A percentile compares a stretch with the other conserved stretches of the same genome.
phyloP scores from a whole-genome alignment of 30 jellyfish, hydroid and myxozoan genomes.

The Turritopsis rubra region DNA sequence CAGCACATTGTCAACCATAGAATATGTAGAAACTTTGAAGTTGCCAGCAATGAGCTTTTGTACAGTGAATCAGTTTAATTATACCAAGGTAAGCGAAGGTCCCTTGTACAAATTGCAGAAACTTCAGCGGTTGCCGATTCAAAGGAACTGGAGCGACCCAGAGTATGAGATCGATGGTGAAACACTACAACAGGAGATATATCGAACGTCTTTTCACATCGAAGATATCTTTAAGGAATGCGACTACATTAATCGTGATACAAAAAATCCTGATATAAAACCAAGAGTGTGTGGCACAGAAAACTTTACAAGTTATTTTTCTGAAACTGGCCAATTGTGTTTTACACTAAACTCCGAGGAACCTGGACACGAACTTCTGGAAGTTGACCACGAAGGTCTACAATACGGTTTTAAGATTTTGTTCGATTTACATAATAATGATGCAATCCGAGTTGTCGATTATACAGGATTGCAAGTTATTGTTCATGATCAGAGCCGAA shows the following conservation, averaged over 20 bases:
- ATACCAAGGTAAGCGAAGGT: background rate
- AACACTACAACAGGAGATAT: slow-evolving; percentile 36
- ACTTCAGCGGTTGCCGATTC: slow-evolving; percentile 9
- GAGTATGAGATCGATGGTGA: slow-evolving; percentile 51
- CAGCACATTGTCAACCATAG: slow-evolving; percentile 80
- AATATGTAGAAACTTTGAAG: slow-evolving; percentile 41
- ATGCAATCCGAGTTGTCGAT: slow-evolving; percentile 46
- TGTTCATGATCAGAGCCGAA: slow-evolving; percentile 66
- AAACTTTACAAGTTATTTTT: slow-evolving; percentile 50
- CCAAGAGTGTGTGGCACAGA: slow-evolving; percentile 38
- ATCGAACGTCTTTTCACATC: slow-evolving; percentile 49
- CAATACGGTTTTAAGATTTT: slow-evolving; percentile 63
- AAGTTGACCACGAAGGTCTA: slow-evolving; percentile 64
- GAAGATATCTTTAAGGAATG: slow-evolving; percentile 67
- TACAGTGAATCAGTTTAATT: slow-evolving; percentile 34
- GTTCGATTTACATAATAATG: slow-evolving; percentile 64
- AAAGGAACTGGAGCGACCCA: slow-evolving; percentile 39
- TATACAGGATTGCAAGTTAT: slow-evolving; percentile 72
- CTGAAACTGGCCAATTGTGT: slow-evolving; percentile 73
- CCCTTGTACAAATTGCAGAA: slow-evolving; percentile 22
- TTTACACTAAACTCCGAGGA: slow-evolving; percentile 78
- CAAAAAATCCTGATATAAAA: slow-evolving; percentile 46
- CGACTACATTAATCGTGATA: slow-evolving; percentile 50
- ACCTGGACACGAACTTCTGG: slow-evolving; percentile 42
- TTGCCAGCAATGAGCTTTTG: slow-evolving; percentile 86